These are phyloP conservation scores for Microcebus murinus DNA, from an alignment of 2,113 vertebrate species.

Conservation along the genomic window DNA sequence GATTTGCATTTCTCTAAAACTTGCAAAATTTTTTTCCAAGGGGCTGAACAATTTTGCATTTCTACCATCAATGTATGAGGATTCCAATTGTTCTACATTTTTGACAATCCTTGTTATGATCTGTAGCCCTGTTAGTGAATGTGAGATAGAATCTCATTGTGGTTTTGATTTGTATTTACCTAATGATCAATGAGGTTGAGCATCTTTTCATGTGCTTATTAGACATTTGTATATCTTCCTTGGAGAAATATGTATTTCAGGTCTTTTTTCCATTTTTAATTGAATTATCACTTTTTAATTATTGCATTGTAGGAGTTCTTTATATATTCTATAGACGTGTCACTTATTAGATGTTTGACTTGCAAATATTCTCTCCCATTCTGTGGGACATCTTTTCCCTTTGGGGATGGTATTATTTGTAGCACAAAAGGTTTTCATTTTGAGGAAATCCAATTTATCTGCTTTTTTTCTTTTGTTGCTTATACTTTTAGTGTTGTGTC, in stretches of 20 bases:
- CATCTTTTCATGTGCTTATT: neutral
- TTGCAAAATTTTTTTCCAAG: neutral
- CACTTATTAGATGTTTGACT: neutral
- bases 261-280: neutral
- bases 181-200: neutral
- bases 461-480: neutral
- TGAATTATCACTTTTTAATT: neutral
- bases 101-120: neutral
- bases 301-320: neutral
- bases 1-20: neutral
- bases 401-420: neutral
- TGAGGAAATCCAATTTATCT: neutral
- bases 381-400: neutral
- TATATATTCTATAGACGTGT: neutral
- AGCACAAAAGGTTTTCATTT: constrained; percentile 10
- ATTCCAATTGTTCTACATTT: neutral
- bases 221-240: neutral
- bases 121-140: neutral
- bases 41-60: neutral
- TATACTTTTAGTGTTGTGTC: neutral
- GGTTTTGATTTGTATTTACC: constrained; percentile 7
- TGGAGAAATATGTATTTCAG: neutral
- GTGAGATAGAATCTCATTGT: neutral
- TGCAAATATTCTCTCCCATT: neutral
- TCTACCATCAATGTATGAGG: neutral